Base-by-base conservation (phyloP, 1,140 invertebrate species). In the Zaprionus africanus region DNA sequence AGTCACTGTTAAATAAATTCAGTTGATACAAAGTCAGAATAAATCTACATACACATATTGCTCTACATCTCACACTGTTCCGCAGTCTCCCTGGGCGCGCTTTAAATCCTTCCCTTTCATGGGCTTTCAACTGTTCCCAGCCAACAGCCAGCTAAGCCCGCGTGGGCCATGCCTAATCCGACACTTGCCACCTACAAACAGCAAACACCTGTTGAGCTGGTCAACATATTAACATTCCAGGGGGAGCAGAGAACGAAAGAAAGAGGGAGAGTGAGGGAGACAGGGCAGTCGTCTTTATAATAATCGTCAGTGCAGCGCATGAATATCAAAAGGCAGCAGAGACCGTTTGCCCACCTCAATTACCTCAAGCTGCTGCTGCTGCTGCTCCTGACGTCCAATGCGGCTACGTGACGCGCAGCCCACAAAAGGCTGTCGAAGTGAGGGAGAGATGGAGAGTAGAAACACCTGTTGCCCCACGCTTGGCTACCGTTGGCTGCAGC, bases 321-420 rank as follows among this genome's bases (percentile, higher is more conserved):
- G 82, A 83, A 84, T 87, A 88, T 81, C 67, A 87, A 82, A 81
- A 78, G 80, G 69, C 66, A 78, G 53, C 46, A 64, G n/a, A 41
- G 38, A 79, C 46, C 31, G 46, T 58, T 68, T 71, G 74, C 80
- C 77, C 80, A 83, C 83, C 84, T 82, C 83, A 87, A 87, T 87
- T 88, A 83, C 83, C 31, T 34, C 73, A 88, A 46, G 84, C 60
- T 81, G 31, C 31, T 31, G 84, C 60, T 81, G 31, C 31, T 34
- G 74, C 60, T 81, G 71, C 80, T 84, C 63, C 73, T 83, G 81
- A 87, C 80, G 76, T 63, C 22, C 62, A 36, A 62, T 56, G 38
- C 57, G 73, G 62, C 71, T 90, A 88, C 84, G 85, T 90, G 85
- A 84, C 79, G 79, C 72, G 79, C 67, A 78, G 74, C 76, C 80